Evolutionary conservation across 2,888 invertebrate species (phyloP).

Genomic region (Disparrhopalites patrizii): DNA sequence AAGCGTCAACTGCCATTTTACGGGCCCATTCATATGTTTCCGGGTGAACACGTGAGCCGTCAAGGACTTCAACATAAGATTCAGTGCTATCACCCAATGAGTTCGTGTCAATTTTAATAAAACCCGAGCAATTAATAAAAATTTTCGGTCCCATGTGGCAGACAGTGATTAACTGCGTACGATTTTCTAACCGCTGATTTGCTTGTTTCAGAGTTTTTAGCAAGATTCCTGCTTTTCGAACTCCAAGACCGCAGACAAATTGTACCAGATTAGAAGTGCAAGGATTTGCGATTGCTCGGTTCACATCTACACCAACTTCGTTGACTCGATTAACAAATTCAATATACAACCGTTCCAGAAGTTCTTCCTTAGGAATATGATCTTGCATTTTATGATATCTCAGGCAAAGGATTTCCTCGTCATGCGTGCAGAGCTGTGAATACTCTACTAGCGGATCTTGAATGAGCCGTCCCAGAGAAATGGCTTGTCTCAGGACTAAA

Average conservation of each 20-base stretch:
- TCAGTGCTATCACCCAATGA: conserved; percentile 91
- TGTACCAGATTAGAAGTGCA: conserved; percentile 86
- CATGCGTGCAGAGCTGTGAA: conserved; percentile 89
- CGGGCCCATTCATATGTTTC: conserved; percentile 99
- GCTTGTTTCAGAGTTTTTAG: conserved; percentile 83
- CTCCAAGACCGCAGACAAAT: conserved; percentile 95
- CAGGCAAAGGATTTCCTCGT: conserved; percentile 93
- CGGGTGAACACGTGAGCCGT: conserved; percentile 96
- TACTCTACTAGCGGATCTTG: conserved; percentile 96
- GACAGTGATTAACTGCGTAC: conserved; percentile 89
- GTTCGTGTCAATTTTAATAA: conserved; percentile 96
- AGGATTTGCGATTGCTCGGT: conserved; percentile 82
- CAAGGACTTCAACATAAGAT: conserved; percentile 90
- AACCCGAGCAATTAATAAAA: conserved; percentile 98
- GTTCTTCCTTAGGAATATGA: conserved; percentile 68
- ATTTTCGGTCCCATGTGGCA: conserved; percentile 98
- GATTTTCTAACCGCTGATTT: conserved; percentile 85
- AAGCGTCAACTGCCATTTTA: conserved; percentile 99
- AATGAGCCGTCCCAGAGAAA: conserved; percentile 83
- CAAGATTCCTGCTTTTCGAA: conserved; percentile 84
- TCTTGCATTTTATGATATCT: conserved; percentile 79
- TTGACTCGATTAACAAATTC: conserved; percentile 92
- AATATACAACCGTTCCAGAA: conserved; percentile 76
- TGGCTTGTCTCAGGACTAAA: conserved; percentile 80
- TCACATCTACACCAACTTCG: conserved; percentile 97